phyloP scores from a whole-genome alignment of 92 coral and sea anemone species.

The Meandrina meandrites region DNA sequence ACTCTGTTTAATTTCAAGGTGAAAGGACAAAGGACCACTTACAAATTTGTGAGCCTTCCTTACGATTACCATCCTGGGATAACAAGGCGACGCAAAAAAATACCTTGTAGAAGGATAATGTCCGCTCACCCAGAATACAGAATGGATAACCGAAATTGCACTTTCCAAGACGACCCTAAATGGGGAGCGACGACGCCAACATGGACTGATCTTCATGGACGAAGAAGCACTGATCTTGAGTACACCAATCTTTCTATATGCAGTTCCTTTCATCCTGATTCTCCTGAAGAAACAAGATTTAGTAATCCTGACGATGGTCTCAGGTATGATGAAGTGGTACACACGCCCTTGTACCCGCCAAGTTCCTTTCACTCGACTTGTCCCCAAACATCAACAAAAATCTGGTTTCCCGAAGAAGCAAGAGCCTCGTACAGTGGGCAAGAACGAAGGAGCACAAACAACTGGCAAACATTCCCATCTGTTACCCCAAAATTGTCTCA shows the following conservation, averaged over 20 bases:
- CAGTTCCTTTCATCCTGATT: background rate
- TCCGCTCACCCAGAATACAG: background rate
- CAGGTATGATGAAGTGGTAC: background rate
- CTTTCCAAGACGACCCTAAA: background rate
- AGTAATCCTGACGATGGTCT: background rate
- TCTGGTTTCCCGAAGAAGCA: background rate
- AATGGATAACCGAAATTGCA: background rate
- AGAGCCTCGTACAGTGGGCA: background rate
- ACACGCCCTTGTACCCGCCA: background rate
- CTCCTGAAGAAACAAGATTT: background rate
- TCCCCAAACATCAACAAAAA: background rate
- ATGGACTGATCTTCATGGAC: background rate
- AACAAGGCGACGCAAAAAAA: conserved; percentile 22
- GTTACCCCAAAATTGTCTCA: background rate
- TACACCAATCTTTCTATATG: background rate
- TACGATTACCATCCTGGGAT: conserved; percentile 62
- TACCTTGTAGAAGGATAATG: background rate
- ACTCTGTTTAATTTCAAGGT: conserved; percentile 38
- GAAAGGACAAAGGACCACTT: conserved; percentile 65
- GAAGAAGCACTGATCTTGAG: background rate
- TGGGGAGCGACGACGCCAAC: background rate
- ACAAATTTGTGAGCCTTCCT: conserved; percentile 67
- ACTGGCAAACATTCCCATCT: background rate
- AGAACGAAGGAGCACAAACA: background rate
- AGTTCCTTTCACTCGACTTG: background rate